Evolutionary conservation across 1,140 invertebrate genomes (phyloP).

Genomic region (Pollicipes pollicipes): DNA sequence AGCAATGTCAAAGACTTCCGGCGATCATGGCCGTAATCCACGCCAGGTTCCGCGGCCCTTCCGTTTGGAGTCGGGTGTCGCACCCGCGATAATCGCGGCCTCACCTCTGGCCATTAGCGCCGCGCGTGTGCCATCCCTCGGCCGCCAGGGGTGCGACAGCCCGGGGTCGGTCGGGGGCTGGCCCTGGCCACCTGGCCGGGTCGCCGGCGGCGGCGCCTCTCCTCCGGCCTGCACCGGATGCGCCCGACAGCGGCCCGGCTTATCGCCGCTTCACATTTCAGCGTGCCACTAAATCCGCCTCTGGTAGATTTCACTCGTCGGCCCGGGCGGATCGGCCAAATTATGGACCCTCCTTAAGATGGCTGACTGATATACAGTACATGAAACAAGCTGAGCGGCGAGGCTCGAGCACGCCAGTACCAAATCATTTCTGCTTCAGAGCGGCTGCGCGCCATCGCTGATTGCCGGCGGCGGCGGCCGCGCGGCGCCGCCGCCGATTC

Average conservation of each 20-base stretch:
- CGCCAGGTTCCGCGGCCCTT: not conserved
- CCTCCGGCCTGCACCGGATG: not conserved
- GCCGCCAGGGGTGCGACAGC: too few species aligned
- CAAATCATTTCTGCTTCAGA: not conserved
- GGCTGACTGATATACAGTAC: conserved; percentile 1
- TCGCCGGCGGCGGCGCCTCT: not conserved
- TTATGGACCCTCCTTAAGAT: not conserved
- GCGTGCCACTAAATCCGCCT: not conserved
- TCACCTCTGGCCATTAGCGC: not conserved
- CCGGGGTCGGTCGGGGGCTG: too few species aligned
- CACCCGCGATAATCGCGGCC: not conserved
- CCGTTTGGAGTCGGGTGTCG: not conserved
- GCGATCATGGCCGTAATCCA: too few species aligned
- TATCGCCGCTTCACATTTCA: not conserved
- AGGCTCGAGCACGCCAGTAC: not conserved
- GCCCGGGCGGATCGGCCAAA: not conserved
- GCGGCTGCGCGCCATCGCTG: too few species aligned
- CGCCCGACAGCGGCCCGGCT: not conserved
- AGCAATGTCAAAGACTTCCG: too few species aligned
- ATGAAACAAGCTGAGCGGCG: not conserved
- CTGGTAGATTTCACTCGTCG: not conserved
- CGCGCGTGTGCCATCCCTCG: not conserved
- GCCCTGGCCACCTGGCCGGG: not conserved
- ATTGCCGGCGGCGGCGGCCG: too few species aligned
- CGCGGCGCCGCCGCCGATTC: too few species aligned